phyloP scores from a whole-genome alignment of 2,113 vertebrate species.

The Epinephelus lanceolatus region DNA sequence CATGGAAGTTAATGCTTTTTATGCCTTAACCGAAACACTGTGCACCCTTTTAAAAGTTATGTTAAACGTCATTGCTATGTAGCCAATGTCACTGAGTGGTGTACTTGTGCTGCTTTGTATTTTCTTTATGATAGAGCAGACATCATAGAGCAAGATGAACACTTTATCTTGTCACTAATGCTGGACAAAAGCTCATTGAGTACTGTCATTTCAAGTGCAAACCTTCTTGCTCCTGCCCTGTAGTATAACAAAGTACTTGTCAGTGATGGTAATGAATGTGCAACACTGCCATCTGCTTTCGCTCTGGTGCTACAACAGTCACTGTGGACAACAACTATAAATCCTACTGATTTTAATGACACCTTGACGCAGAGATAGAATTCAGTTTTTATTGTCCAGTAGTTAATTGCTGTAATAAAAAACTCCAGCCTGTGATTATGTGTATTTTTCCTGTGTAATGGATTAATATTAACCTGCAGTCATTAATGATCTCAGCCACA shows the following conservation, averaged over 20 bases:
- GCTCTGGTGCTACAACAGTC: slow-evolving; percentile 25
- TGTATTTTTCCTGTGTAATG: neutral
- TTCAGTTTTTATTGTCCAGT: slow-evolving; percentile 1
- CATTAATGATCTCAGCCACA: neutral
- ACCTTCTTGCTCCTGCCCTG: neutral
- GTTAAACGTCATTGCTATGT: neutral
- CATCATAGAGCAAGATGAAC: neutral
- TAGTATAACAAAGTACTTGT: neutral
- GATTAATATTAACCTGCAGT: neutral
- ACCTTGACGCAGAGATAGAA: neutral
- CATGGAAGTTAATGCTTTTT: neutral
- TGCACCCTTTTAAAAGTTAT: neutral
- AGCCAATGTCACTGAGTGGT: neutral
- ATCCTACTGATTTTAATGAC: slow-evolving; percentile 2
- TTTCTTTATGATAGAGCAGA: neutral
- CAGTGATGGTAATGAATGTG: neutral
- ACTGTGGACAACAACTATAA: neutral
- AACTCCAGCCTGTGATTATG: neutral
- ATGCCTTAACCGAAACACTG: neutral
- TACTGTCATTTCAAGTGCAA: neutral
- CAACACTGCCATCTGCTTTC: slow-evolving; percentile 63
- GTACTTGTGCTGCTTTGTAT: neutral
- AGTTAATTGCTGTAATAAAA: neutral
- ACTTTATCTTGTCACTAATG: neutral
- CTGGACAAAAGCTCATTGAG: neutral